Evolutionary conservation across 1,140 invertebrate genomes (phyloP).

Genomic region (Drosophila mayri): DNA sequence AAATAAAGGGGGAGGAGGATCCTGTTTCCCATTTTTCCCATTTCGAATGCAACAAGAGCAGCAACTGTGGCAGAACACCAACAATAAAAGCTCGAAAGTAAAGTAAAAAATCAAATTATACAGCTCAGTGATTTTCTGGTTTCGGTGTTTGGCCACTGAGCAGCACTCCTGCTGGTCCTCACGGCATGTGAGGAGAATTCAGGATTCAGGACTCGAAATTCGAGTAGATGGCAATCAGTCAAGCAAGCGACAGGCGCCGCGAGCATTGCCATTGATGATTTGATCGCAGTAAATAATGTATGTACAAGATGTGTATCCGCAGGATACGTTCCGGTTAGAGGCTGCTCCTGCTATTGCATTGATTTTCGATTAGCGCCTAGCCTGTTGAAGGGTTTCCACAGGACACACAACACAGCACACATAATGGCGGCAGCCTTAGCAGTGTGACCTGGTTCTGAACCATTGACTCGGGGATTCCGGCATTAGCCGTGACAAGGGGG

Average conservation of each 20-base stretch:
- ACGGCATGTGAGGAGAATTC: constrained; percentile 6
- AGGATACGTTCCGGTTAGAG: constrained; percentile 9
- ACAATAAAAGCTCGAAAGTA: constrained; percentile 41
- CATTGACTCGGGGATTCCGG: constrained; percentile 64
- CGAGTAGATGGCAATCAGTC: constrained; percentile 59
- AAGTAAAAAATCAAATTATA: constrained; percentile 76
- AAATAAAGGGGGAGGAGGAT: not conserved
- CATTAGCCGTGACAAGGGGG: constrained; percentile 37
- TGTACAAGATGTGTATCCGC: constrained; percentile 61
- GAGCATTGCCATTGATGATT: constrained; percentile 68
- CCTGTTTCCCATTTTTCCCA: constrained; percentile 8
- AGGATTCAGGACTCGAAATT: not conserved
- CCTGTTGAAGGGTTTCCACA: constrained; percentile 60
- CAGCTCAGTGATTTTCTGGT: constrained; percentile 75
- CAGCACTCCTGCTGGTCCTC: not conserved
- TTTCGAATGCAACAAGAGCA: constrained; percentile 20
- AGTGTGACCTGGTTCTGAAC: constrained; percentile 73
- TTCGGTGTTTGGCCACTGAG: constrained; percentile 56
- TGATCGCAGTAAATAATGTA: constrained; percentile 75
- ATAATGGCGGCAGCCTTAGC: constrained; percentile 35
- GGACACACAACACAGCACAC: constrained; percentile 5
- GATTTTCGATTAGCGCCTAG: constrained; percentile 72
- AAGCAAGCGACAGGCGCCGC: constrained; percentile 60
- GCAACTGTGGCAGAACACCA: constrained; percentile 24
- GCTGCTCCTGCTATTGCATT: constrained; percentile 49